Evolutionary conservation across 2,113 vertebrate genomes (phyloP).

Genomic region (Cranoglanis bouderius): DNA sequence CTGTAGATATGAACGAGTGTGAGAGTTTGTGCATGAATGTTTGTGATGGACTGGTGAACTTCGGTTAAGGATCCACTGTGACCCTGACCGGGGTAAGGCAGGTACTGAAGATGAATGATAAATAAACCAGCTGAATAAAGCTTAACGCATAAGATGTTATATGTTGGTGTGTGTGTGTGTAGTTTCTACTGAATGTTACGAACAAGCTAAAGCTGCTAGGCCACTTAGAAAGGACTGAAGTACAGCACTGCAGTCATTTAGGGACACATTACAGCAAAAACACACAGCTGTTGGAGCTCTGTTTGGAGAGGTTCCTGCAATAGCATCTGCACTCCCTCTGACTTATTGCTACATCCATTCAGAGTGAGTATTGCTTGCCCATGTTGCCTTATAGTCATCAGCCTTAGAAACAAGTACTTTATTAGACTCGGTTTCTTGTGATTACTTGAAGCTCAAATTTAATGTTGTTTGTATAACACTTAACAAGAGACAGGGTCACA

Average conservation of each 20-base stretch:
- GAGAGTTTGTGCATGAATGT: background rate
- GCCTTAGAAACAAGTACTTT: background rate
- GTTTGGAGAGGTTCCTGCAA: constrained; percentile 40
- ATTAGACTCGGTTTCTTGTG: background rate
- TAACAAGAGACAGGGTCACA: background rate
- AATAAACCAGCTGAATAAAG: background rate
- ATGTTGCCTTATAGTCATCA: background rate
- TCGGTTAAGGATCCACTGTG: background rate
- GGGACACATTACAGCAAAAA: constrained; percentile 36
- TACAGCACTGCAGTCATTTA: constrained; percentile 14
- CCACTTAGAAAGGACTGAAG: background rate
- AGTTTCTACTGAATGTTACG: background rate
- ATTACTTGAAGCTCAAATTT: background rate
- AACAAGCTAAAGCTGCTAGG: background rate
- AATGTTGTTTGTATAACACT: background rate
- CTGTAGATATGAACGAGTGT: background rate
- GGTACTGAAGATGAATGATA: background rate
- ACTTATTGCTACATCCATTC: background rate
- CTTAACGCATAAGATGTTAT: background rate
- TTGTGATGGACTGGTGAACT: background rate
- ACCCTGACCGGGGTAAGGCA: background rate
- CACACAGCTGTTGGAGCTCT: constrained; percentile 54
- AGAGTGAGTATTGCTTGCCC: background rate
- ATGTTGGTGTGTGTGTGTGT: background rate
- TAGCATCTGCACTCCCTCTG: constrained; percentile 58